phyloP scores from a whole-genome alignment of 2,888 invertebrate genomes.

The Polyommatus icarus region DNA sequence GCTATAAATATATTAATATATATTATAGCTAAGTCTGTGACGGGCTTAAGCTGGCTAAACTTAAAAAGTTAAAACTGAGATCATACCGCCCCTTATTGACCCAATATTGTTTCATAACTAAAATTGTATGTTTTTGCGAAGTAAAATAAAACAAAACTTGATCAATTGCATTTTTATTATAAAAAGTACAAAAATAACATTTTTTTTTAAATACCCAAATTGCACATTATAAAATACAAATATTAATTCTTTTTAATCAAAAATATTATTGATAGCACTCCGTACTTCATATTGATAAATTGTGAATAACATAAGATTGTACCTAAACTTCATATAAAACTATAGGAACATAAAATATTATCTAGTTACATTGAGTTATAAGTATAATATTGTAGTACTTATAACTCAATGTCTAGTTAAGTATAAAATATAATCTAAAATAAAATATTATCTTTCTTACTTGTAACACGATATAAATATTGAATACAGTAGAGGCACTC shows the following conservation, averaged over 20 bases:
- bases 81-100: no score
- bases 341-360: conserved; percentile 2
- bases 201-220: not conserved
- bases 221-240: not conserved
- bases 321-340: not conserved
- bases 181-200: not conserved
- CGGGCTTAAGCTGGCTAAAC: no score
- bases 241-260: not conserved
- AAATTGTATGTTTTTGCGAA: no score
- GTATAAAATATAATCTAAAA: no score
- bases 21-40: no score
- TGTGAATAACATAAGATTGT: not conserved
- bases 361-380: not conserved
- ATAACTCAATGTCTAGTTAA: not conserved
- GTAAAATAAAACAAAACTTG: not conserved
- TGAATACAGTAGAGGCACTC: no score
- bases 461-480: no score
- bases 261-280: not conserved
- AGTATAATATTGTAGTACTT: not conserved
- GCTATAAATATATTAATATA: no score
- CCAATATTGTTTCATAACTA: no score
- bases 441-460: no score
- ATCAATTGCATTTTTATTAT: not conserved
- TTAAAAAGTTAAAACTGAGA: no score
- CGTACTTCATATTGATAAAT: not conserved